These are phyloP conservation scores for Bradynema listronoti DNA, from an alignment of 1,140 invertebrate species.

Conservation along the genomic window DNA sequence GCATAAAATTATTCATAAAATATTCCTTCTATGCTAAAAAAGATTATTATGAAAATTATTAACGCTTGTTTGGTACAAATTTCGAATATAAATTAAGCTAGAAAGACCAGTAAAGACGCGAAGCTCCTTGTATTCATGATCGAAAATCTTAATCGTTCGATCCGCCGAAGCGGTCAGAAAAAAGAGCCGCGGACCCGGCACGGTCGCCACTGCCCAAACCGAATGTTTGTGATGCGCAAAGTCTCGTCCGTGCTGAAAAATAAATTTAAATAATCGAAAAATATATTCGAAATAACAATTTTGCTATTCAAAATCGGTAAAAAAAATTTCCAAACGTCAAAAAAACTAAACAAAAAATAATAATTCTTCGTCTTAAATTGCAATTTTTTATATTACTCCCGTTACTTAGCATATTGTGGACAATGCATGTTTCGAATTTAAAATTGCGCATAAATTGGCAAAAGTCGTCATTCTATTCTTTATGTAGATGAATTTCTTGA, in stretches of 20 bases:
- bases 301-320: too few relatives aligned
- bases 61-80: too few relatives aligned
- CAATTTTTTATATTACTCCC: background rate
- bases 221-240: conserved; percentile 69
- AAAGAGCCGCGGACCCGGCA: conserved; percentile 42
- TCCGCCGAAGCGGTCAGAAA: conserved; percentile 70
- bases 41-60: too few relatives aligned
- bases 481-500: too few relatives aligned
- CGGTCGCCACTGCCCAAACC: conserved; percentile 81
- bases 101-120: conserved; percentile 13
- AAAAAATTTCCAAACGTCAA: too few relatives aligned
- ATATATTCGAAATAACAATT: background rate
- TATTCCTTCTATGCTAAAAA: too few relatives aligned
- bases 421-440: too few relatives aligned
- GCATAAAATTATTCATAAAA: too few relatives aligned
- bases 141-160: conserved; percentile 78
- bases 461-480: too few relatives aligned
- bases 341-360: background rate
- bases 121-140: conserved; percentile 61
- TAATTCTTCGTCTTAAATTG: background rate
- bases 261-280: background rate
- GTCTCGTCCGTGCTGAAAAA: background rate
- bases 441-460: too few relatives aligned
- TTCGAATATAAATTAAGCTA: too few relatives aligned
- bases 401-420: background rate